Base-by-base conservation (phyloP, 1,140 invertebrate species). In the Drosophila orena region DNA sequence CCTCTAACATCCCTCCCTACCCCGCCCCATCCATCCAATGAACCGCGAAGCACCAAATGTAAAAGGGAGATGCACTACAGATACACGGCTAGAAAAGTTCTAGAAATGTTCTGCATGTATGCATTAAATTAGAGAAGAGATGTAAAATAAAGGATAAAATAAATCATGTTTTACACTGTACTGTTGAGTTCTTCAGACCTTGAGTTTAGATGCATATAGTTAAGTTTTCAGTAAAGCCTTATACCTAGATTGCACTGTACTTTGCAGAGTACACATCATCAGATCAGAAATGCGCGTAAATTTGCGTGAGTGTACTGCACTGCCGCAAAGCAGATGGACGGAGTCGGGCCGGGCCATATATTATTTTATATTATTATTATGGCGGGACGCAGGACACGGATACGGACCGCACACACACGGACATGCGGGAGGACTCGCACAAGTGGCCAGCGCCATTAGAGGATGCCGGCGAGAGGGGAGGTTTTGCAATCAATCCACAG, bases 351-450 rank as follows among this genome's bases (percentile, higher is more conserved):
- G 83, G 55, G 65, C 58, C 70, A 86, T 86, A 88, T 88, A 83
- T 86, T 88, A 86, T 86, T 83, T 83, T 83, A 81, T 79, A 81
- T 86, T 86, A 85, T 83, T 81, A 83, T 81, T 85, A 85, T 81
- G 76, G 79, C 75, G 61, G 65, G 66, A 35, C 40, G 34, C 30
- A 68, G 53, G 50, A 65, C 60, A 80, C 64, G 59, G 50, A 47
- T 50, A 34, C 57, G 76, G 56, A 75, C 75, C 79, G 73, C 79
- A 77, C 55, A 35, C 68, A 54, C 54, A 49, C 49, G 62, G 73
- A 54, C 59, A 46, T 68, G 62, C 54, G 53, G 47, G 60, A 38
- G 46, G 64, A 88, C 56, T 77, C 84, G 52, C 66, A 88, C 83
- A 89, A 88, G 83, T 88, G 84, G 83, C 76, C 72, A 73, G 38